Evolutionary conservation across 2,113 vertebrate genomes (phyloP), one percentile per base, ranked within the genome.

Genomic region (Myrmophylax atrothorax): DNA sequence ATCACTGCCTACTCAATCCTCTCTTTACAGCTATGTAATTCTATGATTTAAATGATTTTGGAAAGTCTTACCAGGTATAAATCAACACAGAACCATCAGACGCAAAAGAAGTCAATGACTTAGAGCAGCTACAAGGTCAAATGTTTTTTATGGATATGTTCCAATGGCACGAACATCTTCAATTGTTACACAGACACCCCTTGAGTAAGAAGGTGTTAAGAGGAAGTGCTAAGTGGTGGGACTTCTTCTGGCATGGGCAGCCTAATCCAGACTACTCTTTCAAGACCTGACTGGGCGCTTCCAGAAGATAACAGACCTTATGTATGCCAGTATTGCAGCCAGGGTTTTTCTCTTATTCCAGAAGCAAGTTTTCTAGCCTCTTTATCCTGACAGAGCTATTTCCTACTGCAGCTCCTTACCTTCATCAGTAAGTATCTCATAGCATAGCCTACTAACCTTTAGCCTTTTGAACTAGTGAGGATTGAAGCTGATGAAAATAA

Each of bases 371-470:
- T 60, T 25, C 40, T 74, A n/a, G n/a, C 26, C 6, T 60, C 24
- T 59, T 25, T 24, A 23, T 26, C 25, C 17, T 60, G 10, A 18
- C 26, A 84, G 16, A 38, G 5, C 11, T 69, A 4, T 42, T 17
- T 53, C 14, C 26, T 79, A 29, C 38, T 80, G 44, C 38, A 91
- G 23, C 18, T 80, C 23, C 46, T 46, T 35, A 56, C 24, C 22
- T 74, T 79, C 37, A 64, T 46, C 53, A 59, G 15, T 22, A 44
- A 56, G 18, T 63, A 58, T 25, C 23, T 79, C n/a, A 14, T 23
- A 40, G 12, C 0, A 0, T 22, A 37, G 3, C 58, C 25, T 79
- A 4, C 17, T 46, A 64, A 35, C 7, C 8, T 77, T 38, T 38
- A 28, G 59, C 59, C 37, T 38, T 62, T 62, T 38, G 26, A 40